Percentiles rank a stretch among this genome's conserved stretches.
These are phyloP conservation scores for Melospiza georgiana DNA, from an alignment of 2,113 vertebrate species.

Conservation along the genomic window DNA sequence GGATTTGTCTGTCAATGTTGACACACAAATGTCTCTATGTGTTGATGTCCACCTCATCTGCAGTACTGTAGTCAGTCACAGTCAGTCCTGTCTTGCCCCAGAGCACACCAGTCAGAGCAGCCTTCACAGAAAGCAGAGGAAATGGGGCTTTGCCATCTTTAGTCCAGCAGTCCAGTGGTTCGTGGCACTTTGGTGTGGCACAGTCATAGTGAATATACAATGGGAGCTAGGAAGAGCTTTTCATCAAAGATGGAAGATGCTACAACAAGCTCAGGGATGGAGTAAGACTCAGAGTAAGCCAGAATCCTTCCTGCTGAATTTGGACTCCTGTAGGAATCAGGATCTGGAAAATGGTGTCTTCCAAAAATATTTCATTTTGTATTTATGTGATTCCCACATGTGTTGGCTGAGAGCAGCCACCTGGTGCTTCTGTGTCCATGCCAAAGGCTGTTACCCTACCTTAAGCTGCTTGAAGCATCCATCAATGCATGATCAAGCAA, in stretches of 20 bases:
- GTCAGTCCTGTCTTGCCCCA: not conserved
- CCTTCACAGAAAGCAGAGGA: not conserved
- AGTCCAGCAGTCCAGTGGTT: not conserved
- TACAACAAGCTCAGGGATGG: not conserved
- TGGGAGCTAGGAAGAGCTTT: not conserved
- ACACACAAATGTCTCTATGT: fast-evolving
- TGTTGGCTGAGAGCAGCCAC: not conserved
- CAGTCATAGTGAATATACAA: not conserved
- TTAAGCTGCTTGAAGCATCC: not conserved
- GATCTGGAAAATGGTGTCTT: not conserved
- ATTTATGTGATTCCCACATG: not conserved
- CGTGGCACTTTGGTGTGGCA: not conserved
- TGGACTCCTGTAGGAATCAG: not conserved
- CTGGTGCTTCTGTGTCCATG: not conserved
- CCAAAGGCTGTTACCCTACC: not conserved
- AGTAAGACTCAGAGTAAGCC: not conserved
- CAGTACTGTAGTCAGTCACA: not conserved
- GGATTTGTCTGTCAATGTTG: not conserved
- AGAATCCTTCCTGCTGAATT: not conserved
- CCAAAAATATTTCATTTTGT: not conserved
- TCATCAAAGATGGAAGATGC: not conserved
- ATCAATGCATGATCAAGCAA: not conserved
- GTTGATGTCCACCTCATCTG: not conserved
- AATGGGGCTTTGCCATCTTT: not conserved
- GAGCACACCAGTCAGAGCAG: not conserved